Evolutionary conservation across 2,113 vertebrate species (phyloP), one percentile per base, ranked within the genome.

Genomic region (Puntigrus tetrazona): DNA sequence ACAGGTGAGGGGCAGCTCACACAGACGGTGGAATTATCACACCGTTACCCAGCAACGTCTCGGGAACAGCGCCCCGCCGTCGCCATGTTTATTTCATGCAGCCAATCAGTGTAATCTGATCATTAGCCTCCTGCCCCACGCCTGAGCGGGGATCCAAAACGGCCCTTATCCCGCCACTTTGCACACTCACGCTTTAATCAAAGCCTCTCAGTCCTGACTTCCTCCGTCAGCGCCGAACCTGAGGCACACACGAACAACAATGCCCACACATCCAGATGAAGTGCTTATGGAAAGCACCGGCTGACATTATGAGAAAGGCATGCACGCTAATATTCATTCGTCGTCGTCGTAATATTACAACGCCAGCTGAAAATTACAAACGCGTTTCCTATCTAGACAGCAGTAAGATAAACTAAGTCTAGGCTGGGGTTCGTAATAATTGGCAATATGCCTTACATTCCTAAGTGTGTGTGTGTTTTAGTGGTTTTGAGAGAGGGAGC

Each of bases 31-130:
- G 79, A 88, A 87, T 87, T 87, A 85, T 79, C 43, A 77, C 82
- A 78, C 67, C 36, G 70, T 88, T 83, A 86, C 75, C 59, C 69
- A n/a, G 83, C 77, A 86, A 85, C 76, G 78, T 87, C 75, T 76
- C 36, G 69, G 76, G 80, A 75, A 69, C 36, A 59, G 79, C 79
- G 27, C 63, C 80, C 79, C 57, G 67, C 82, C 38, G 57, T 65
- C 80, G 83, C 76, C 83, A 87, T 90, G 89, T 87, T 87, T 87
- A 83, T 87, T 88, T 87, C 79, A 86, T 88, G 72, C 45, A 73
- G 78, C 84, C 85, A 86, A 87, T 89, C 87, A 70, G 70, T 80
- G 84, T 87, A 85, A 89, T 87, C 88, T 87, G 86, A 85, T 88
- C 87, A 88, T 88, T 84, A 88, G 69, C 85, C 85, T 88, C 83